phyloP scores from a whole-genome alignment of 1,140 invertebrate genomes.

The Calliopsis andreniformis region DNA sequence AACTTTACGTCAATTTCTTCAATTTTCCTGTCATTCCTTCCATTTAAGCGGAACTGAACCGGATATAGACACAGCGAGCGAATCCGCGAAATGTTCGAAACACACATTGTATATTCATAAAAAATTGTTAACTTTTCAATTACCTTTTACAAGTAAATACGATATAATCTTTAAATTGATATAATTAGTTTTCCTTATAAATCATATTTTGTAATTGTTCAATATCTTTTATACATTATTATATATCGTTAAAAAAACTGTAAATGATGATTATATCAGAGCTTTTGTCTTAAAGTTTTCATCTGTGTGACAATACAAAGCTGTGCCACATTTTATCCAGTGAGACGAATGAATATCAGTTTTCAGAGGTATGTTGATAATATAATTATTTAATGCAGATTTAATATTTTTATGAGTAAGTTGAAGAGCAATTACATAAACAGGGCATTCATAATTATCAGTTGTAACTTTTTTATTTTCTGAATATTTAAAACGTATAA shows the following conservation, averaged over 20 bases:
- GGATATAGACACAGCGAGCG: constrained; percentile 45
- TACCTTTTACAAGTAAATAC: not conserved
- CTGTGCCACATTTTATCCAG: constrained; percentile 94
- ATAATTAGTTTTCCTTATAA: not conserved
- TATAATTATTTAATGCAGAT: constrained; percentile 90
- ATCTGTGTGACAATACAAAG: constrained; percentile 90
- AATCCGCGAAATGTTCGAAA: constrained; percentile 59
- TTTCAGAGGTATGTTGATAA: constrained; percentile 88
- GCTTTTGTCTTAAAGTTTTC: not conserved
- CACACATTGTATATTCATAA: not conserved
- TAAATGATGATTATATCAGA: too few relatives aligned
- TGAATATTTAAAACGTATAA: constrained; percentile 85
- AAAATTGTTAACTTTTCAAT: not conserved
- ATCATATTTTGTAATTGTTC: not conserved
- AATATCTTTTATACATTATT: not conserved
- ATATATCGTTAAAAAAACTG: too few relatives aligned
- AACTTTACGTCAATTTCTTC: constrained; percentile 53
- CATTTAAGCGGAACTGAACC: constrained; percentile 59
- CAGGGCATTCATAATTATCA: constrained; percentile 87
- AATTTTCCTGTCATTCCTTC: constrained; percentile 66
- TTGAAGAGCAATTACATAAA: constrained; percentile 91
- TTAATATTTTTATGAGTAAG: constrained; percentile 84
- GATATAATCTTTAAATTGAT: not conserved
- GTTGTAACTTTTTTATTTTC: constrained; percentile 81
- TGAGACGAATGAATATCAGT: constrained; percentile 85